Conservation (phyloP, 2,797 vertebrate genomes). For the Semaprochilodus insignis region DNA sequence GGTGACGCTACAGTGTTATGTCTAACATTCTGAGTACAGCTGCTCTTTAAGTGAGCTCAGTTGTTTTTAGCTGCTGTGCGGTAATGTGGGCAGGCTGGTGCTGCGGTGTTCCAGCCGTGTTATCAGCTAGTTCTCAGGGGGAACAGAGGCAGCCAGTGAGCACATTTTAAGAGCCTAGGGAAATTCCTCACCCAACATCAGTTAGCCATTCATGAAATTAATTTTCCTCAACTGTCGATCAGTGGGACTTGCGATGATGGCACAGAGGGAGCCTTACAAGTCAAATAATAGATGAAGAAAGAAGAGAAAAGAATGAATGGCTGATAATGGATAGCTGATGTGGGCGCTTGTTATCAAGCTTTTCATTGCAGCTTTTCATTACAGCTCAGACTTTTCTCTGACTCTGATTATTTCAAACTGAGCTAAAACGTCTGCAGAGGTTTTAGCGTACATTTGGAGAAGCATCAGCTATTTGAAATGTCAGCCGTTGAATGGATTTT, state of each 20-base stretch:
- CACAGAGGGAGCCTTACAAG: constrained; percentile 55
- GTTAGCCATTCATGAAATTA: constrained; percentile 76
- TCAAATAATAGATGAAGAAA: constrained; percentile 49
- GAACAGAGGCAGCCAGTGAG: constrained; percentile 36
- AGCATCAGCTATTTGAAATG: constrained; percentile 16
- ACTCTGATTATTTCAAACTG: neutral
- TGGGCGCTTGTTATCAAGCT: constrained; percentile 66
- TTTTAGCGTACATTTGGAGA: constrained; percentile 12
- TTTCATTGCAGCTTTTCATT: constrained; percentile 61
- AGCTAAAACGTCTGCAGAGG: neutral
- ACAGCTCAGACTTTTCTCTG: constrained; percentile 34
- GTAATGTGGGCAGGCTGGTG: constrained; percentile 46
- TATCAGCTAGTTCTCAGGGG: constrained; percentile 51
- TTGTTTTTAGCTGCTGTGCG: constrained; percentile 51
- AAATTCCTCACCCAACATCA: constrained; percentile 66
- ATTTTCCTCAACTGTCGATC: constrained; percentile 67
- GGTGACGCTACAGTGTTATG: neutral
- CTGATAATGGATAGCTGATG: constrained; percentile 52
- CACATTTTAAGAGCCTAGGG: constrained; percentile 41
- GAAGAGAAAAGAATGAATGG: constrained; percentile 26
- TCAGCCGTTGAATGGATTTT: constrained; percentile 4
- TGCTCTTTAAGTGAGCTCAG: constrained; percentile 46
- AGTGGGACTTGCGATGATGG: constrained; percentile 55
- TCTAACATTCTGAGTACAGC: constrained; percentile 24
- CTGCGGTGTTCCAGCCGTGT: constrained; percentile 66